Conservation (phyloP, 2,113 vertebrate genomes). For the Colistium nudipinnis region DNA sequence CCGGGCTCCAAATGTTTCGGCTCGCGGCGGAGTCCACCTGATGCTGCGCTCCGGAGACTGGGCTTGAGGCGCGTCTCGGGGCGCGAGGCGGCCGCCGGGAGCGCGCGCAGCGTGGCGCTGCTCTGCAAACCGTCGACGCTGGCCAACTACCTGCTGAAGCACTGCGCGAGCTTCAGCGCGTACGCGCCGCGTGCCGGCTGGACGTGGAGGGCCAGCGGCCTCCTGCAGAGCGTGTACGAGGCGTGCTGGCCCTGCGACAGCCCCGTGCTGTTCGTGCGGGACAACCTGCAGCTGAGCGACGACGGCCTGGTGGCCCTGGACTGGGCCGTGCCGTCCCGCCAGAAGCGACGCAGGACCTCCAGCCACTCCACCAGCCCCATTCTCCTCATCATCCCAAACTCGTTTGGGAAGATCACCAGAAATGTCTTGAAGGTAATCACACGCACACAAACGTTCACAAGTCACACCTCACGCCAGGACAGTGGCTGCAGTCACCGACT, state of each 20-base stretch:
- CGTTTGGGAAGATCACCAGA: conserved; percentile 85
- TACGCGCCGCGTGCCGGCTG: conserved; percentile 66
- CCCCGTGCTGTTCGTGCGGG: conserved; percentile 80
- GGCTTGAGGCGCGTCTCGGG: conserved; percentile 45
- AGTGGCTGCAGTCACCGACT: no score
- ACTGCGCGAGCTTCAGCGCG: conserved; percentile 78
- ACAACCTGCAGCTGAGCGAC: conserved; percentile 84
- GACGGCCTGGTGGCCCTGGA: conserved; percentile 85
- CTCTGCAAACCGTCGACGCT: conserved; percentile 85
- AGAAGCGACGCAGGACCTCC: conserved; percentile 81
- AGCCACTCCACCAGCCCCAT: conserved; percentile 83
- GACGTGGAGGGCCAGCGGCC: conserved; percentile 78
- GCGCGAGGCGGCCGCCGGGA: conserved; percentile 9
- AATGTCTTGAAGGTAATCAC: conserved; percentile 84
- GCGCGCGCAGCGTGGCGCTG: conserved; percentile 58
- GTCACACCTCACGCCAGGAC: no score
- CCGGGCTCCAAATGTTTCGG: conserved; percentile 69
- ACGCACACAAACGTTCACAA: no score
- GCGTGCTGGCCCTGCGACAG: conserved; percentile 77
- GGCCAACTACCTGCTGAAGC: conserved; percentile 83
- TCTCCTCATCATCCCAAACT: conserved; percentile 85
- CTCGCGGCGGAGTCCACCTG: conserved; percentile 35
- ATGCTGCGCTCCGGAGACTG: conserved; percentile 41
- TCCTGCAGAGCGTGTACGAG: conserved; percentile 79
- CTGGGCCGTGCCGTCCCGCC: conserved; percentile 82